Percentiles rank a stretch among this genome's conserved stretches.
Evolutionary conservation across 2,113 vertebrate species (phyloP).

Genomic region (Periophthalmus modestus): DNA sequence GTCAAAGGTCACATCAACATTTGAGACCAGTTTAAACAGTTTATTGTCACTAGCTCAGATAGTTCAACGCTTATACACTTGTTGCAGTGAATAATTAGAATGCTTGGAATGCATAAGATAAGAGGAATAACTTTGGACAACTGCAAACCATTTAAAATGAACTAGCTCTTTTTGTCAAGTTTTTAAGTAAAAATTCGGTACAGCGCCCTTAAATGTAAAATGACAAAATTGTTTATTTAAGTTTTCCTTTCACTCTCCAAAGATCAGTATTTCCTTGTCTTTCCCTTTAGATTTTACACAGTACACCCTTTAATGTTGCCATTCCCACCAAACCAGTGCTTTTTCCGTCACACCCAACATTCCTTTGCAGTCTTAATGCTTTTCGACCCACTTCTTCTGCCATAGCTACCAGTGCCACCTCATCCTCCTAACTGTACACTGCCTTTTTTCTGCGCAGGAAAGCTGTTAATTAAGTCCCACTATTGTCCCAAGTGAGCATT

Average conservation of each 20-base stretch:
- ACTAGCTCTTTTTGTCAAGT: too few species aligned
- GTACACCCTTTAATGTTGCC: constrained; percentile 3
- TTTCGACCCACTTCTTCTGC: constrained; percentile 36
- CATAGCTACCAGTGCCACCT: neutral
- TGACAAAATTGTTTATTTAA: neutral
- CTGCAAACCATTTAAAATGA: too few species aligned
- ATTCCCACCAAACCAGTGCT: neutral
- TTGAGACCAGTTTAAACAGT: neutral
- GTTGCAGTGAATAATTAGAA: too few species aligned
- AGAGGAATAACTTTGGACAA: too few species aligned
- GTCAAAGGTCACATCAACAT: neutral
- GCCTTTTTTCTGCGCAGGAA: constrained; percentile 4
- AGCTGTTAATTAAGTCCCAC: constrained; percentile 40
- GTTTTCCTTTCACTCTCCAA: neutral
- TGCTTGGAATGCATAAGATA: too few species aligned
- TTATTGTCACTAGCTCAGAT: too few species aligned
- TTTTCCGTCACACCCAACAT: constrained; percentile 2
- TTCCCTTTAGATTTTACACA: constrained; percentile 9
- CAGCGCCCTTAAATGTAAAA: neutral
- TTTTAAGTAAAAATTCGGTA: too few species aligned
- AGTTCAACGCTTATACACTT: too few species aligned
- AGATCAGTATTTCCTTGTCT: neutral
- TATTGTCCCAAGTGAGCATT: constrained; percentile 40
- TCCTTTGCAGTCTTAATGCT: constrained; percentile 7
- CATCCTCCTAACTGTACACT: neutral